Evolutionary conservation across 2,113 vertebrate genomes (phyloP), one percentile per base, ranked within the genome.

Genomic region (Nipponia nippon): DNA sequence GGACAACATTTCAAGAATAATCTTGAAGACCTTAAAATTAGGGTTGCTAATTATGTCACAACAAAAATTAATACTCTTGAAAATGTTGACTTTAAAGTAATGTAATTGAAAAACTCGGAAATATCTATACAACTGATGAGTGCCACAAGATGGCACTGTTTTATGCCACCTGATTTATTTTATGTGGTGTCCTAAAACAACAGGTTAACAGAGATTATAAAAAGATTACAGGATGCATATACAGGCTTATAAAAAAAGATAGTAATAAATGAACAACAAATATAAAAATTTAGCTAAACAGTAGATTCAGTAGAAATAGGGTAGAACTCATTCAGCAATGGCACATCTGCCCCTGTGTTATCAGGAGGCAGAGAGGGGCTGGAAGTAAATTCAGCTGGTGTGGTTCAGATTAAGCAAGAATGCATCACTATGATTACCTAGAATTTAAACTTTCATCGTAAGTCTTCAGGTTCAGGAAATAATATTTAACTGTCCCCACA

Each of bases 101-200:
- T 9, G 2, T 1, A 61, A 42, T 11, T 40, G 47, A 80, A 88
- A 88, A 78, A 32, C 42, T 6, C 21, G 14, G 59, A 67, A 67
- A 88, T n/a, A 58, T 10, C 22, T 58, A 23, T 26, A 16, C 13
- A 86, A 66, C n/a, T 49, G 25, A 30, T 15, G 26, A 32, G 9
- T 22, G 65, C 97, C 97, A 97, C 95, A 77, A 97, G 97, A 90
- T 97, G 97, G 97, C 97, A 96, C 83, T 94, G 67, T 82, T 96
- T 94, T 81, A 89, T 71, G 53, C 7, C 25, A 84, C 65, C 17
- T 1, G 13, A 29, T 65, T n/a, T 18, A 40, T 50, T 58, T 20
- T 34, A 10, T 7, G 13, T 9, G 6, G 10, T 7, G 8, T 56
- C 47, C 50, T 63, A 30, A 81, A 83, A 21, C 6, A 87, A 50